Conservation (phyloP, 2,113 vertebrate species). For the Elaphurus davidianus region DNA sequence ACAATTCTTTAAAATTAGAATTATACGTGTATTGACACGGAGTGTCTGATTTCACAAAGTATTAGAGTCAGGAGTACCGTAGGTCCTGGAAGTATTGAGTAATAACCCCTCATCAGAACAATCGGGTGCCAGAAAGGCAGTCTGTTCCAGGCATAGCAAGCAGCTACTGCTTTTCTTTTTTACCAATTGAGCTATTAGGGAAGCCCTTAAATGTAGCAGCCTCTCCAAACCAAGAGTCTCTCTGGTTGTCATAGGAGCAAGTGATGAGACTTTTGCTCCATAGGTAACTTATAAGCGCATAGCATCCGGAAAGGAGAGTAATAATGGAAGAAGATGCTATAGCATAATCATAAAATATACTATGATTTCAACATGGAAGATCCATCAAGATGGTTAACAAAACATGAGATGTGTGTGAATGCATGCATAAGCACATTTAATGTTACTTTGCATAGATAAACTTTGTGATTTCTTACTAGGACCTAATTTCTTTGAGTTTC, state of each 20-base stretch:
- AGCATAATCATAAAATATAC: not conserved
- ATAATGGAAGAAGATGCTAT: not conserved
- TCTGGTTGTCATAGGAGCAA: not conserved
- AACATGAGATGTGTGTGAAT: not conserved
- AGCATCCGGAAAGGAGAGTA: not conserved
- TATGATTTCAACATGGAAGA: not conserved
- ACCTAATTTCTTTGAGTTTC: not conserved
- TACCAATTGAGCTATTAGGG: not conserved
- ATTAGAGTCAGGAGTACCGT: not conserved
- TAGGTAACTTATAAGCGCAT: not conserved
- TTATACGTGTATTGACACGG: not conserved
- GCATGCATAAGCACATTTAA: not conserved
- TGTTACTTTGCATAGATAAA: not conserved
- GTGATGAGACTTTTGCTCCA: not conserved
- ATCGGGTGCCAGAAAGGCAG: not conserved
- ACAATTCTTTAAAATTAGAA: not conserved
- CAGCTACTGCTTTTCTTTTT: not conserved
- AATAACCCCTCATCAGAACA: not conserved
- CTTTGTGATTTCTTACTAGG: not conserved
- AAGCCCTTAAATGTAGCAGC: not conserved
- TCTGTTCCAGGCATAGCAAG: rapidly evolving
- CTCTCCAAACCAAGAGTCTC: not conserved
- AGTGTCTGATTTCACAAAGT: not conserved
- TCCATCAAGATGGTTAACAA: not conserved
- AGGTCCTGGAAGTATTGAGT: not conserved